Conservation (phyloP, 2,113 vertebrate species). For the Neofelis nebulosa region DNA sequence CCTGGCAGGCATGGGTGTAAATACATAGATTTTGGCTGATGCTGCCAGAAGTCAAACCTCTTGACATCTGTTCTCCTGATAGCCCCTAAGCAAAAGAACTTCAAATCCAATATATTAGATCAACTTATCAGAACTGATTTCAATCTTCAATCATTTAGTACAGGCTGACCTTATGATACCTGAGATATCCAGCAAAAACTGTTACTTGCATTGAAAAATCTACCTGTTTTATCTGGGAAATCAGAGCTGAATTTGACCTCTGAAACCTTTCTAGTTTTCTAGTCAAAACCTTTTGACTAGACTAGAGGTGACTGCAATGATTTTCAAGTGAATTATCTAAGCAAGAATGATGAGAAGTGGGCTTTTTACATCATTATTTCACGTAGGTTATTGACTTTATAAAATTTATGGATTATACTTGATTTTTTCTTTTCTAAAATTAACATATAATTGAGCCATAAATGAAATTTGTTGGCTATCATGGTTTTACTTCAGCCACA, state of each 20-base stretch:
- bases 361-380: not conserved
- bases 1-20: not conserved
- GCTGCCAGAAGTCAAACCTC: not conserved
- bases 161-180: not conserved
- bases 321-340: not conserved
- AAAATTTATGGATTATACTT: not conserved
- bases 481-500: not conserved
- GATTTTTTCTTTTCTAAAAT: constrained; percentile 24
- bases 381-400: not conserved
- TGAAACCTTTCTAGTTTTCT: not conserved
- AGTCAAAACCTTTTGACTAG: not conserved
- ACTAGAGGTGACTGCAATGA: not conserved
- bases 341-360: not conserved
- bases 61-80: constrained; percentile 19
- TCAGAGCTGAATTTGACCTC: not conserved
- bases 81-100: not conserved
- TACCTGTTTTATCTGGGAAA: constrained; percentile 16
- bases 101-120: constrained; percentile 1
- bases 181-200: not conserved
- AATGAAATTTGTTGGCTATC: not conserved
- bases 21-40: not conserved
- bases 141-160: constrained; percentile 14
- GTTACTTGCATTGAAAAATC: constrained; percentile 25
- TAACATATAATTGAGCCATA: not conserved
- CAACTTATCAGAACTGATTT: constrained; percentile 28